Conservation (phyloP, 2,888 invertebrate species). For the Poecilus cupreus region DNA sequence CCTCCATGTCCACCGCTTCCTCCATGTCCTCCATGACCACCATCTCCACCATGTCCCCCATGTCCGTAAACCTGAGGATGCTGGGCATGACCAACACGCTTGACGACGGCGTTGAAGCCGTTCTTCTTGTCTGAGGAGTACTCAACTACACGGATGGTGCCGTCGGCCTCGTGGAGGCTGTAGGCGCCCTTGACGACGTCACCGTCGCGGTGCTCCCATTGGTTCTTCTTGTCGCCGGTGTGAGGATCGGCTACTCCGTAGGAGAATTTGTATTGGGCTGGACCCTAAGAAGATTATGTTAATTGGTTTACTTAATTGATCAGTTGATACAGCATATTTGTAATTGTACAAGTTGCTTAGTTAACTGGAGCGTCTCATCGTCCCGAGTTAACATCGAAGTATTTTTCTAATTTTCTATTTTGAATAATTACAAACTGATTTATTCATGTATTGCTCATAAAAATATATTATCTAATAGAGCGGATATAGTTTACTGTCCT, state of each 20-base stretch:
- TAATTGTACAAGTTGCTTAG: too few relatives aligned
- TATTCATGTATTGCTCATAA: too few relatives aligned
- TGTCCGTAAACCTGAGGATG: slow-evolving; percentile 74
- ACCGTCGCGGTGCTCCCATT: slow-evolving; percentile 69
- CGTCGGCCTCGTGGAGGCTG: slow-evolving; percentile 70
- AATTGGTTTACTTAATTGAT: too few relatives aligned
- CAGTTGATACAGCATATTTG: too few relatives aligned
- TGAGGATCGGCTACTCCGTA: slow-evolving; percentile 71
- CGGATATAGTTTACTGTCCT: too few relatives aligned
- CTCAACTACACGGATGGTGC: slow-evolving; percentile 70
- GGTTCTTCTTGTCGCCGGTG: slow-evolving; percentile 69
- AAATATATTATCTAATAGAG: too few relatives aligned
- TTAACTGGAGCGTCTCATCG: too few relatives aligned
- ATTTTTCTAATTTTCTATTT: too few relatives aligned
- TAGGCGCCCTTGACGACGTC: slow-evolving; percentile 69
- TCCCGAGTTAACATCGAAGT: too few relatives aligned
- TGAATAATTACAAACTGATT: too few relatives aligned
- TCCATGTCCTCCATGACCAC: slow-evolving; percentile 14
- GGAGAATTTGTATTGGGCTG: slow-evolving; percentile 68
- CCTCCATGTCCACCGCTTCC: background rate
- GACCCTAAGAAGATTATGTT: slow-evolving; percentile 60
- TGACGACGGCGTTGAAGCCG: slow-evolving; percentile 69
- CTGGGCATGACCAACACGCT: slow-evolving; percentile 67
- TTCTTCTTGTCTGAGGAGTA: slow-evolving; percentile 68
- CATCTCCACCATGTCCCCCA: slow-evolving; percentile 23